Conservation (phyloP, 2,888 invertebrate species). For the Acleris cristana region DNA sequence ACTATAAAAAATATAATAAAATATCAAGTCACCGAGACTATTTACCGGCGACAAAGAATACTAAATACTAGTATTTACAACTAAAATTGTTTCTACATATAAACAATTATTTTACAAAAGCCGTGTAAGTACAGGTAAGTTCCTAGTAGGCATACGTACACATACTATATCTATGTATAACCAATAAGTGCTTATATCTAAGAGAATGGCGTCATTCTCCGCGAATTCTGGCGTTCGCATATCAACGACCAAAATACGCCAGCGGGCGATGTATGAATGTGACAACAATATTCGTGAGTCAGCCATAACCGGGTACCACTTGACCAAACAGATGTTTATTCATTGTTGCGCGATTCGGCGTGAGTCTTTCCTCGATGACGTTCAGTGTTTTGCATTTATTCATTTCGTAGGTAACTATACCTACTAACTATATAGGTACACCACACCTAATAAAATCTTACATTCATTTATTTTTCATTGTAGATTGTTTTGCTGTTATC, state of each 20-base stretch:
- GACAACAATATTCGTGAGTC: constrained; percentile 80
- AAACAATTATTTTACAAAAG: neutral
- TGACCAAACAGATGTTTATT: constrained; percentile 80
- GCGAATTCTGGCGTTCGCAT: constrained; percentile 69
- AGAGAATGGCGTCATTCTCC: constrained; percentile 77
- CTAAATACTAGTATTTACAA: no score
- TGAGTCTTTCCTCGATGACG: constrained; percentile 66
- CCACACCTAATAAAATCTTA: neutral
- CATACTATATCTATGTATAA: constrained; percentile 3
- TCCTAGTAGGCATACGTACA: neutral
- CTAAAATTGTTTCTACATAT: no score
- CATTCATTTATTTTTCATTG: constrained; percentile 9
- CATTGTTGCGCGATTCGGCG: constrained; percentile 56
- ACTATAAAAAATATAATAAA: no score
- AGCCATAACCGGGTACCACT: constrained; percentile 62
- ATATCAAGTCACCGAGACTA: no score
- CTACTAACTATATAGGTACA: neutral
- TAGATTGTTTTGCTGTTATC: constrained; percentile 10
- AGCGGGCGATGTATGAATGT: constrained; percentile 62
- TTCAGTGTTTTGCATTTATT: constrained; percentile 47
- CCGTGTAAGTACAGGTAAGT: neutral
- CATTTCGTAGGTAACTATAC: constrained; percentile 5
- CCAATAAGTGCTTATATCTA: constrained; percentile 43
- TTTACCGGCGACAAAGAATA: no score
- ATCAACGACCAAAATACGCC: constrained; percentile 72